phyloP scores from a whole-genome alignment of 1,140 invertebrate genomes.

The Periplaneta americana region DNA sequence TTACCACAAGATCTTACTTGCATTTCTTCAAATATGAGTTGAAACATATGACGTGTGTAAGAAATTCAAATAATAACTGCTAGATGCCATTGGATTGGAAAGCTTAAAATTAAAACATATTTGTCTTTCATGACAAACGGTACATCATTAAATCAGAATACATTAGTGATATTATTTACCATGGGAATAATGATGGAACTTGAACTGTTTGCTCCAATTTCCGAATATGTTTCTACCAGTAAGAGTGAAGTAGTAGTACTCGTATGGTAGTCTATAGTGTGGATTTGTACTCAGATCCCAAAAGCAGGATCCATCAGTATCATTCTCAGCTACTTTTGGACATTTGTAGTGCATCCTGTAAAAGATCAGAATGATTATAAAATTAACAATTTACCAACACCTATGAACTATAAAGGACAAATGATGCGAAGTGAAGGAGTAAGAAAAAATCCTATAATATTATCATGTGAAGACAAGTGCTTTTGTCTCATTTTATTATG shows the following conservation, averaged over 20 bases:
- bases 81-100: neutral
- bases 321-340: constrained; percentile 29
- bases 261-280: constrained; percentile 51
- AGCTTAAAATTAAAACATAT: neutral
- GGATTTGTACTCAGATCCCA: constrained; percentile 52
- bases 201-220: constrained; percentile 38
- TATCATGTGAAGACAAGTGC: no score
- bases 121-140: neutral
- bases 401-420: no score
- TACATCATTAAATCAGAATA: neutral
- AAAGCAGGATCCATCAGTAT: constrained; percentile 28
- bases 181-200: constrained; percentile 53
- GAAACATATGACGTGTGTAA: neutral
- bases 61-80: neutral
- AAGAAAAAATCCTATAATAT: no score
- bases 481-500: no score
- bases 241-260: constrained; percentile 48
- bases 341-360: constrained; percentile 18
- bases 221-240: constrained; percentile 49
- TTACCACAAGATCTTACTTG: neutral
- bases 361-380: no score
- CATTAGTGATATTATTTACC: constrained; percentile 33
- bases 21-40: neutral
- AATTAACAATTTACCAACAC: no score
- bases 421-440: no score